Base-by-base conservation (phyloP, 2,888 invertebrate species). In the Pelosia muscerda region DNA sequence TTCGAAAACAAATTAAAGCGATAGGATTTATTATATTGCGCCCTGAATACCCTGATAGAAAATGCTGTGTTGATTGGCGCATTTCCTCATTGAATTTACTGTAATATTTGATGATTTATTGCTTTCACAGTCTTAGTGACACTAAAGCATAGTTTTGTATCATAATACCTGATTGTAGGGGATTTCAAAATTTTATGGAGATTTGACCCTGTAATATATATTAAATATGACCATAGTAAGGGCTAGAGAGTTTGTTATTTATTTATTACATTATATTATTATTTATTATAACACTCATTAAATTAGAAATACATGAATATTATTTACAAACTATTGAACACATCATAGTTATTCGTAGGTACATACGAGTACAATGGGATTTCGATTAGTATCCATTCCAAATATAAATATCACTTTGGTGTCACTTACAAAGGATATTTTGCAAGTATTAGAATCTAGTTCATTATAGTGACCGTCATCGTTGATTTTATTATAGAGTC, bases 391-490 rank as follows among this genome's bases (percentile, higher is more conserved):
- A 25, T 25, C 23, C n/a, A 55, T 25, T 23, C 23, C 25, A 23
- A 55, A 23, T 4, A 25, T 23, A 19, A 60, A 25, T 42, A 25
- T n/a, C 31, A 42, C n/a, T 60, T 26, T 58, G 56, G 64, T 31
- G 53, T 58, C 49, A 57, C 62, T 67, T 65, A 31, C 72, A 54
- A 63, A 65, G 22, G 42, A 68, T 63, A 23, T 71, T 60, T 65
- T 28, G 60, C 65, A 64, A 58, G 25, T 56, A 57, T 65, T 67
- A 60, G 66, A 64, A 73, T 68, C 69, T 55, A 74, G 72, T 73
- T 67, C 74, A 68, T 71, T 67, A 69, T 63, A 68, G 70, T 77
- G 67, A 72, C 74, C 79, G 63, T 79, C 75, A 79, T 77, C 73
- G 71, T 73, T 69, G 65, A 72, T 62, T 71, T 54, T 64, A 73